Evolutionary conservation across 1,140 invertebrate species (phyloP), one percentile per base, ranked within the genome.

Genomic region (Ips typographus): DNA sequence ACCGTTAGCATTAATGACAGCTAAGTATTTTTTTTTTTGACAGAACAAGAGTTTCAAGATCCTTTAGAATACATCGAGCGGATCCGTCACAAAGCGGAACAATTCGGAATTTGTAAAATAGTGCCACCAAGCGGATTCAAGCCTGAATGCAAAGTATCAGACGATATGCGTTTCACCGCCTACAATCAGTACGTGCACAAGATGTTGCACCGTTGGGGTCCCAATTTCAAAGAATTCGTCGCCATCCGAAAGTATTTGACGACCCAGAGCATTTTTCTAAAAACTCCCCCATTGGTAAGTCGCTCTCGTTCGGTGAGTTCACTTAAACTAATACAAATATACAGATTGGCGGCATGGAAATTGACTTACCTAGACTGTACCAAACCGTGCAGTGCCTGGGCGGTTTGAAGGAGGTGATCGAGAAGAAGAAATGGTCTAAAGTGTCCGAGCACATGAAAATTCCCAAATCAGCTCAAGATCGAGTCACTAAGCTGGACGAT

Each of bases 101-200:
- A 90, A 65, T 95, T 88, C 81, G 95, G 95, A 1, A 89, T 97
- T 70, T 96, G 94, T 77, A 87, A 90, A 75, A 92, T 97, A 44
- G 88, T 97, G 41, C 93, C 95, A n/a, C 95, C 95, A 1, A 77
- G 84, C 3, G 89, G 84, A 76, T 97, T 96, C 77, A 93, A 93
- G 84, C 91, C 94, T 0, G 91, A 94, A 75, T 96, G 94, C 77
- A 90, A 91, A 77, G 88, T 96, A 92, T 76, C 91, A 91, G 75
- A 92, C 94, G 87, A 82, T 91, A 60, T 98, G 97, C 76, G 79
- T 6, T 80, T 80, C 53, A 93, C 90, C 0, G 92, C 92, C 1
- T 91, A 94, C 63, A 94, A 95, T 80, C 95, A 98, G 76, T 96
- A 96, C 74, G 88, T 96, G 37, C 91, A 95, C 76, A 93, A 94